These are phyloP conservation scores for Gandaritis pyraliata DNA, from an alignment of 2,888 invertebrate genomes.

Conservation along the genomic window DNA sequence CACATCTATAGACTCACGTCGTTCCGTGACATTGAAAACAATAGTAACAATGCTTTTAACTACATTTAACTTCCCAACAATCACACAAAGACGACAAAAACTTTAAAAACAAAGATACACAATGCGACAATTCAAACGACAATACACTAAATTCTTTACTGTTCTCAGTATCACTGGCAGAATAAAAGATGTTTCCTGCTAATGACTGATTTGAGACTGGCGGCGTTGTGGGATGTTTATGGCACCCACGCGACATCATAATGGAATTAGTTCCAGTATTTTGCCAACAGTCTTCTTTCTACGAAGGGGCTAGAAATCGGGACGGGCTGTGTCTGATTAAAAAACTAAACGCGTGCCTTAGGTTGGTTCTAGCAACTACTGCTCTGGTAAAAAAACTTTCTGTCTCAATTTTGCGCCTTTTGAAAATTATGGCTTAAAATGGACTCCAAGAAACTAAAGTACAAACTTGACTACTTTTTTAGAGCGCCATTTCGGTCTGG, in stretches of 20 bases:
- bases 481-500: too few species aligned
- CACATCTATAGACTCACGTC: constrained; percentile 59
- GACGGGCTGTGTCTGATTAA: constrained; percentile 58
- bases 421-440: constrained; percentile 5
- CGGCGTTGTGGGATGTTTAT: constrained; percentile 79
- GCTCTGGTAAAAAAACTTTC: constrained; percentile 38
- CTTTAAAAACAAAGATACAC: constrained; percentile 70
- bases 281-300: constrained; percentile 76
- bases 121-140: constrained; percentile 57
- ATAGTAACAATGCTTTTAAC: constrained; percentile 72
- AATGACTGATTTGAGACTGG: constrained; percentile 69
- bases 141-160: constrained; percentile 60
- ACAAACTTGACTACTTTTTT: neutral
- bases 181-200: constrained; percentile 67
- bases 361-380: constrained; percentile 48
- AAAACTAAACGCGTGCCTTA: constrained; percentile 74
- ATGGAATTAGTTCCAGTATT: constrained; percentile 81
- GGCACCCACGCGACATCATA: constrained; percentile 82
- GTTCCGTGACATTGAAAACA: constrained; percentile 73
- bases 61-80: constrained; percentile 83
- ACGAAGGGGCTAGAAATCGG: constrained; percentile 69
- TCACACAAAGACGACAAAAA: constrained; percentile 71
- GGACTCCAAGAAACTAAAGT: neutral
- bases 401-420: constrained; percentile 8
- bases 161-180: constrained; percentile 66